Base-by-base conservation (phyloP, 1,140 invertebrate genomes). In the Contarinia nasturtii region DNA sequence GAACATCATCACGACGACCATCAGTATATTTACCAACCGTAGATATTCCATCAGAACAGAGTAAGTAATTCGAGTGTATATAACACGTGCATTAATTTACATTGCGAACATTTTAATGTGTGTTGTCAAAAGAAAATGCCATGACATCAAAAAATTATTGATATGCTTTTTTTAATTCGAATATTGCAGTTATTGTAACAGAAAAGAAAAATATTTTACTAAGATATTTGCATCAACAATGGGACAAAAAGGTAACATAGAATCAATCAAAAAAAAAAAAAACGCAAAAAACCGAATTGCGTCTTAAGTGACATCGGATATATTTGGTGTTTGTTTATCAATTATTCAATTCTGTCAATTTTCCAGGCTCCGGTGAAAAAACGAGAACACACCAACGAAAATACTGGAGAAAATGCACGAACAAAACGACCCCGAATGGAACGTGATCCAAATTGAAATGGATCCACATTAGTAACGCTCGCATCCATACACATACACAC, bases 191-290 rank as follows among this genome's bases (percentile, higher is more conserved):
- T 56, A 93, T 94, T 63, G 89, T 92, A 20, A 91, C 88, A 60
- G 89, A 94, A 65, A 92, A 91, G 68, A 86, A 87, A 42, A 92
- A 89, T 58, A 92, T 95, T 53, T 69, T 95, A 47, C 64, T 95
- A 55, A 77, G 88, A 68, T 95, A 90, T 64, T 73, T 95, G 48
- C 88, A 92, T 55, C 86, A 91, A 57, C 85, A 90, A 67, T 92
- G 85, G 85, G 86, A 91, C 57, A 91, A 88, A 71, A 91, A 91
- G 73, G 77, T 79, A 50, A 40, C 1, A 2, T 37, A 27, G 15
- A 34, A 34, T n/a, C n/a, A n/a, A n/a, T n/a, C n/a, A n/a, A n/a
- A n/a, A n/a, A n/a, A n/a, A n/a, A 10, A 27, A 10, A 27, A 27
- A 27, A 27, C 27, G 3, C 27, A 27, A 5, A 10, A 27, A 3